A percentile compares a stretch with the other conserved stretches of the same genome.
Evolutionary conservation across 2,797 vertebrate species (phyloP).

Genomic region (Clarias pachynema): DNA sequence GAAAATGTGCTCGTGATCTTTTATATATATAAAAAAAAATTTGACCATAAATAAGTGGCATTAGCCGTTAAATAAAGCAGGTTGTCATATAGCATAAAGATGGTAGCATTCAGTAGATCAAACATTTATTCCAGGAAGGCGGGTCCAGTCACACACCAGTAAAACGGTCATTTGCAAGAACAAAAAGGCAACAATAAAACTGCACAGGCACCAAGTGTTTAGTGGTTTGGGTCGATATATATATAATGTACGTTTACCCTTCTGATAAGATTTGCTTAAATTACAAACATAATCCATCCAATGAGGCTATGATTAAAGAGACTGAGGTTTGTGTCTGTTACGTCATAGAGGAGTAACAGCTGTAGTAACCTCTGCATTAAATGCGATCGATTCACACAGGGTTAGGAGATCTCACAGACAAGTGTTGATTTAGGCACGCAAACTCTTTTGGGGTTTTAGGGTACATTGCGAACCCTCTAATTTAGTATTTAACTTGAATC

Average conservation of each 20-base stretch:
- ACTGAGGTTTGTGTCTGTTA: neutral
- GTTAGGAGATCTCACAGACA: neutral
- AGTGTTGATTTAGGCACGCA: neutral
- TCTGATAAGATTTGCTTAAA: neutral
- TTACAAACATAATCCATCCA: too few species aligned
- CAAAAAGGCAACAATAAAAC: neutral
- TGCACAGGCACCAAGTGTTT: neutral
- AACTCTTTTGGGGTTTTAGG: neutral
- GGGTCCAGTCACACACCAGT: neutral
- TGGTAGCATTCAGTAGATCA: neutral
- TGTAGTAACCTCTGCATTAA: neutral
- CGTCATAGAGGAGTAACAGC: neutral
- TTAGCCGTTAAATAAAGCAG: neutral
- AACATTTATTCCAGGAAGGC: neutral
- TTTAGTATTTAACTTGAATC: neutral
- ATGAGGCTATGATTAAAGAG: too few species aligned
- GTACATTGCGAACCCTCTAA: neutral
- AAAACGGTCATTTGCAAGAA: neutral
- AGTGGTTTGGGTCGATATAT: neutral
- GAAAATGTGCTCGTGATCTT: neutral
- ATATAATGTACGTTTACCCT: neutral
- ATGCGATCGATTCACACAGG: neutral
- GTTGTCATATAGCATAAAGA: neutral
- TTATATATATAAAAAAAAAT: neutral
- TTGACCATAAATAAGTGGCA: too few species aligned